Base-by-base conservation (phyloP, 2,113 vertebrate genomes). In the Arvicanthis niloticus region DNA sequence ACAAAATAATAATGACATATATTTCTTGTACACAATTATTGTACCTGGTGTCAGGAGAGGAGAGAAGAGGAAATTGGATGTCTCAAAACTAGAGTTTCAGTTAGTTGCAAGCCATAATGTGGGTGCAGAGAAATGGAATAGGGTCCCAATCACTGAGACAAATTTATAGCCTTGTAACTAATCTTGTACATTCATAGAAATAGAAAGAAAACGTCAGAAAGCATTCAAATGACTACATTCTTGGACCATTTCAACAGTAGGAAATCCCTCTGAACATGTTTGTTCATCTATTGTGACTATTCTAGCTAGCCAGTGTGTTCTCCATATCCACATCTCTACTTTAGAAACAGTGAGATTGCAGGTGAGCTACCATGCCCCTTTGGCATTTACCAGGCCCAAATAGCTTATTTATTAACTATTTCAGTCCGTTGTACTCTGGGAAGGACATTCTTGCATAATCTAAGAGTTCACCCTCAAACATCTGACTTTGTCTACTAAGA, bases 231-330 rank as follows among this genome's bases (percentile, higher is more conserved):
- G 8, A 84, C 3, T 62, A 26, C 24, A 42, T 62, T 42, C n/a
- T 17, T 62, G n/a, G n/a, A 29, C 7, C 0, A 1, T 62, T 84
- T 40, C 0, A 0, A 17, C 13, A 62, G 3, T 29, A 29, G 12
- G 80, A 3, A 26, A 16, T 82, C n/a, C 58, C 56, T 82, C 12
- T 40, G 24, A 40, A 16, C 37, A 13, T 40, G 6, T 13, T 24
- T 21, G 31, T 58, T 85, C 58, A 62, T 40, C 31, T 16, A 34
- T 45, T 21, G 3, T 45, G 26, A 9, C 60, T 31, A 11, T 3
- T 45, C 58, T 65, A 19, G 22, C 22, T 84, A 26, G 58, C 26
- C 82, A 65, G 24, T 8, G 12, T 65, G 82, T 10, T 85, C 9
- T 45, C 15, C 4, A 15, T 17, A 19, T 6, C 26, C 5, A 1